Evolutionary conservation across 2,888 invertebrate genomes (phyloP).

Genomic region (Baccha elongata): DNA sequence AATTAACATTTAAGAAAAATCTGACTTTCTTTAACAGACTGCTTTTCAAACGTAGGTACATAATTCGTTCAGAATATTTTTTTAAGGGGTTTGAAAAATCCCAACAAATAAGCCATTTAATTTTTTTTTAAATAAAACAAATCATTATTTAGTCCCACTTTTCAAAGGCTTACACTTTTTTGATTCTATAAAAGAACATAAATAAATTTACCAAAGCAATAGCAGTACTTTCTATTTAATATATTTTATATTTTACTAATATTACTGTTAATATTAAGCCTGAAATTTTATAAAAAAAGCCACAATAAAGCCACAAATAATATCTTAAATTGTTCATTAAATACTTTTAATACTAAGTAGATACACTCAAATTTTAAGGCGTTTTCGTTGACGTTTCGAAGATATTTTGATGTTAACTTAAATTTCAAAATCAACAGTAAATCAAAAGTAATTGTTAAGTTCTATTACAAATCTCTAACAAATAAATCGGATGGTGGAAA

Average conservation of each 20-base stretch:
- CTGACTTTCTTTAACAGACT: too few relatives aligned
- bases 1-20: too few relatives aligned
- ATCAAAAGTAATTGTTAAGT: too few relatives aligned
- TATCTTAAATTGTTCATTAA: too few relatives aligned
- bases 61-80: neutral
- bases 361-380: too few relatives aligned
- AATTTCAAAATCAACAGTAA: too few relatives aligned
- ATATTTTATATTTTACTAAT: constrained; percentile 8
- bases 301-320: constrained; percentile 24
- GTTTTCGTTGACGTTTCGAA: too few relatives aligned
- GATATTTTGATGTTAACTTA: too few relatives aligned
- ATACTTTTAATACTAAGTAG: too few relatives aligned
- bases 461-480: too few relatives aligned
- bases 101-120: constrained; percentile 58
- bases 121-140: constrained; percentile 14
- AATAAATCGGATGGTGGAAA: too few relatives aligned
- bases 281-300: constrained; percentile 4
- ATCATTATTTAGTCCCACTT: neutral
- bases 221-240: constrained; percentile 33
- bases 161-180: neutral
- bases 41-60: too few relatives aligned
- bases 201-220: constrained; percentile 40
- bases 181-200: constrained; percentile 13
- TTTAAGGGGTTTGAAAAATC: constrained; percentile 42
- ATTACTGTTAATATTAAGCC: constrained; percentile 20